Conservation (phyloP, 2,113 vertebrate species). For the Myrmecobius fasciatus region DNA sequence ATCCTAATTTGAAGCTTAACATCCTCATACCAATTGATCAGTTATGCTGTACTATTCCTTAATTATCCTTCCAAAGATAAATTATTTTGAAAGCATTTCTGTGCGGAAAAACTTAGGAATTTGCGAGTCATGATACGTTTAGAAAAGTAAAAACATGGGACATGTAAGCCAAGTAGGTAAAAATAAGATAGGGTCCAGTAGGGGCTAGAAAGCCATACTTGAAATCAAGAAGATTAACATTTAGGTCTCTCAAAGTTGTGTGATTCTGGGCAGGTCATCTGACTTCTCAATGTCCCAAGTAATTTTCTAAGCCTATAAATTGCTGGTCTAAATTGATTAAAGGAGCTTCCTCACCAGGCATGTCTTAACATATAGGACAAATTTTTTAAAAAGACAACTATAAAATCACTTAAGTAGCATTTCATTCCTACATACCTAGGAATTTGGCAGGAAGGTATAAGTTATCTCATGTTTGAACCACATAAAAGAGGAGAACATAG, state of each 20-base stretch:
- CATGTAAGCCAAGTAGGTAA: not conserved
- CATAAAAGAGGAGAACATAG: not conserved
- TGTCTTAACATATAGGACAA: not conserved
- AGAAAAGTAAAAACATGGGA: not conserved
- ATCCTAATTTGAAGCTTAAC: not conserved
- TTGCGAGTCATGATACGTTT: not conserved
- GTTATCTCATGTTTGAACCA: not conserved
- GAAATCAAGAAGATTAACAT: not conserved
- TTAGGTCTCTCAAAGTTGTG: not conserved
- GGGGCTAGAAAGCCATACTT: not conserved
- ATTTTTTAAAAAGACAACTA: not conserved
- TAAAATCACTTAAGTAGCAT: not conserved
- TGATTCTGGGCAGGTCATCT: not conserved
- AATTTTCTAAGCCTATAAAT: not conserved
- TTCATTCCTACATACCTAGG: not conserved
- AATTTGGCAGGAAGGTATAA: not conserved
- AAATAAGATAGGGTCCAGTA: not conserved
- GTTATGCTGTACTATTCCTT: not conserved
- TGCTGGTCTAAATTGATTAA: not conserved
- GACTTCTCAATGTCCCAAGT: not conserved
- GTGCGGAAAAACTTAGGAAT: not conserved
- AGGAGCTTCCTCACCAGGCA: not conserved
- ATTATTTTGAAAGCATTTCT: not conserved
- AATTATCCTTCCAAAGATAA: not conserved
- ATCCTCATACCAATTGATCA: constrained; percentile 19